phyloP scores from a whole-genome alignment of 2,888 invertebrate genomes.

The Meganola albula region DNA sequence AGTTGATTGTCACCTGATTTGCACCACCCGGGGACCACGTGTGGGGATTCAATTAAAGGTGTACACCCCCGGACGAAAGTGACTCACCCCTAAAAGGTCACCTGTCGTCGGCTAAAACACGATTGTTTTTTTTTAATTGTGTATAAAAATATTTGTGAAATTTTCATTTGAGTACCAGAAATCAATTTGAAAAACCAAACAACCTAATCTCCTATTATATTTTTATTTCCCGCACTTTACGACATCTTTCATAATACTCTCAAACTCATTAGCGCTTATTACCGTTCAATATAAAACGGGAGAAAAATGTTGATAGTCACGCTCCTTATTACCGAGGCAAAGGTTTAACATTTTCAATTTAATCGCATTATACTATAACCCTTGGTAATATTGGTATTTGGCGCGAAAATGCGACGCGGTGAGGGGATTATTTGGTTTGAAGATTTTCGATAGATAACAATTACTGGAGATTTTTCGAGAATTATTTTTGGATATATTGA shows the following conservation, averaged over 20 bases:
- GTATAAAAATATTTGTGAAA: too few relatives aligned
- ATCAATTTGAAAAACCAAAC: conserved; percentile 26
- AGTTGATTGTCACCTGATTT: too few relatives aligned
- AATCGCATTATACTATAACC: conserved; percentile 65
- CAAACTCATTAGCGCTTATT: conserved; percentile 41
- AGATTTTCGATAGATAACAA: conserved; percentile 31
- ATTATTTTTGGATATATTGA: too few relatives aligned
- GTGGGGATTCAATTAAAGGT: too few relatives aligned
- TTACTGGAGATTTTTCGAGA: too few relatives aligned
- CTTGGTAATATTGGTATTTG: conserved; percentile 52
- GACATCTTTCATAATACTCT: conserved; percentile 33
- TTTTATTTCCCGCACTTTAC: conserved; percentile 32
- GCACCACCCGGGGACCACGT: too few relatives aligned
- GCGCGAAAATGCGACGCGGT: conserved; percentile 27
- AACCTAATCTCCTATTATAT: conserved; percentile 31
- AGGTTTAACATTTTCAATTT: conserved; percentile 65
- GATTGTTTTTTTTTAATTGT: too few relatives aligned
- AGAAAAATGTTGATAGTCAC: conserved; percentile 65
- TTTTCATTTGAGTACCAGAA: too few relatives aligned
- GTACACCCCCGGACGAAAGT: too few relatives aligned
- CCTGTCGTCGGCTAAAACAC: too few relatives aligned
- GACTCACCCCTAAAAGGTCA: too few relatives aligned
- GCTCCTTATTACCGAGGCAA: conserved; percentile 61
- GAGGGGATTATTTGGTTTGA: conserved; percentile 25
- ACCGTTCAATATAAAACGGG: conserved; percentile 60